Evolutionary conservation across 2,888 invertebrate species (phyloP).

Genomic region (Patella caerulea): DNA sequence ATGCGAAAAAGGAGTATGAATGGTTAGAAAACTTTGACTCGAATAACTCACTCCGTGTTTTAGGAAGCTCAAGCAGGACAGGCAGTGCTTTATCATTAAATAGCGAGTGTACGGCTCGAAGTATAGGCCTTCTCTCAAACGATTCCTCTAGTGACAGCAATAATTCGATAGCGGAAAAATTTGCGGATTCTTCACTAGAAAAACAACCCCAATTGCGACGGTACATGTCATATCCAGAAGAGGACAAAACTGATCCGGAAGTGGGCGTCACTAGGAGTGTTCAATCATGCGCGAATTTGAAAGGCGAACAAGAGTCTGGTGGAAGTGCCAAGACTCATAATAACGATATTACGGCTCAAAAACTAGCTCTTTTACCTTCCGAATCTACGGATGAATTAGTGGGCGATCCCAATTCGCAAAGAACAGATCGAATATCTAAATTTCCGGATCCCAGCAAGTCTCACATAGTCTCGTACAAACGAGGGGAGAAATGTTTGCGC

Average conservation of each 20-base stretch:
- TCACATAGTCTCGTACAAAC: conserved; percentile 36
- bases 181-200: conserved; percentile 15
- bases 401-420: not conserved
- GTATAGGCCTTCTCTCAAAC: conserved; percentile 62
- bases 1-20: conserved; percentile 35
- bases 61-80: conserved; percentile 45
- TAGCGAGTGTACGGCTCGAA: conserved; percentile 60
- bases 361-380: conserved; percentile 26
- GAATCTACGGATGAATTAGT: conserved; percentile 18
- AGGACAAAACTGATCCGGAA: conserved; percentile 18
- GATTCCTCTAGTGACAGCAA: conserved; percentile 47
- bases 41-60: conserved; percentile 37
- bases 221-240: conserved; percentile 42
- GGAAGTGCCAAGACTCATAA: not conserved
- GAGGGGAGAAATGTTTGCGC: conserved; percentile 27
- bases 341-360: conserved; percentile 15
- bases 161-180: conserved; percentile 22
- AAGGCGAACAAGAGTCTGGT: conserved; percentile 28
- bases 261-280: conserved; percentile 35
- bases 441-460: conserved; percentile 11
- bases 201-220: conserved; percentile 31
- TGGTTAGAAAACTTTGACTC: conserved; percentile 37
- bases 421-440: not conserved
- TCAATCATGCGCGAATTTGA: conserved; percentile 39
- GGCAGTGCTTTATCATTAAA: conserved; percentile 59